Evolutionary conservation across 2,888 invertebrate species (phyloP), one percentile per base, ranked within the genome.

Genomic region (Schrankia costaestrigalis): DNA sequence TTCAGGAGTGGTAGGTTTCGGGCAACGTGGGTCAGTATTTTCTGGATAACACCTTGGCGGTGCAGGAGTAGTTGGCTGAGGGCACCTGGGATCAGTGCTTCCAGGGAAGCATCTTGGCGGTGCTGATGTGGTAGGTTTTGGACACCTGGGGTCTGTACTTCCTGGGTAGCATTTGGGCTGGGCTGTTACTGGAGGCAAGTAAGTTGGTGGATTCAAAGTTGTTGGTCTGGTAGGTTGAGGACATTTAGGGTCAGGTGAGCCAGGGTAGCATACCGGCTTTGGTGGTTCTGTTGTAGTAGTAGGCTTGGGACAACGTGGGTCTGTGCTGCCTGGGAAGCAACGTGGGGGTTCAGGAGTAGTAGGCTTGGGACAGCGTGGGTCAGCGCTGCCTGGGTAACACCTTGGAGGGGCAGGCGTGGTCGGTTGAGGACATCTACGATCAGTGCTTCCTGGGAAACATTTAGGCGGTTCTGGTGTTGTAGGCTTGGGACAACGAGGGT

Each of bases 381-480:
- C 78, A 0, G 24, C 56, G 1, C 73, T 69, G 0, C 81, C 81
- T 0, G 82, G 78, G 36, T 56, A 81, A 15, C 85, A 66, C n/a
- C 26, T 44, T 0, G 63, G 66, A 5, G 66, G 55, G 1, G 30
- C 52, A 1, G 67, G 56, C 3, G 59, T 60, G 0, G 54, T 54
- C 0, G 54, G 53, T 22, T 43, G 39, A 0, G 71, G 64, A 31
- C 70, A 65, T 3, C 67, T 40, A 0, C 31, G 11, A 11, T 40
- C 35, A 1, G 31, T 8, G 7, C 25, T 31, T 6, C 43, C 43
- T 1, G 39, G 43, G 18, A 8, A 43, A 5, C 38, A 38, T 0
- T 9, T n/a, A 8, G 26, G 22, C 11, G 40, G 21, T 7, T 1
- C 18, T 9, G 41, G 35, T 6, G 26, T 5, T 27, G 27, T 1